Conservation (phyloP, 1,140 invertebrate genomes). For the Penaeus japonicus region DNA sequence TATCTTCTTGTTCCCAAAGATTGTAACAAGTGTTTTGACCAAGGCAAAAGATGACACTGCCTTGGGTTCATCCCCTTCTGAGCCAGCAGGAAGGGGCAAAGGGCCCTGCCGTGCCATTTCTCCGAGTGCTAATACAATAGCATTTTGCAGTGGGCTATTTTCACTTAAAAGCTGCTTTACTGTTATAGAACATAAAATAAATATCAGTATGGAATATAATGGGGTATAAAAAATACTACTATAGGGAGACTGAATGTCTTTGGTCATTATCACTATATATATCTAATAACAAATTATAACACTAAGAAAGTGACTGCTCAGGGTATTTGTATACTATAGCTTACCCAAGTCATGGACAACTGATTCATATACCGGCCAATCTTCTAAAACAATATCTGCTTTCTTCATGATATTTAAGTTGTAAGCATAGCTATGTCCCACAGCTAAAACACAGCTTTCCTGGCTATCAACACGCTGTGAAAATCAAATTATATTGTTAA, state of each 20-base stretch:
- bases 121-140: constrained; percentile 73
- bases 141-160: constrained; percentile 69
- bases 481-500: background rate
- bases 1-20: constrained; percentile 57
- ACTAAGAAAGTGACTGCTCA: background rate
- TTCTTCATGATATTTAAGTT: constrained; percentile 68
- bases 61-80: constrained; percentile 59
- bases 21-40: constrained; percentile 28
- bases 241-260: background rate
- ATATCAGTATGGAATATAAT: background rate
- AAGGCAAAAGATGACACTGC: constrained; percentile 59
- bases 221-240: too few species aligned
- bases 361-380: constrained; percentile 68
- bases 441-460: constrained; percentile 75
- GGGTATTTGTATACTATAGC: too few species aligned
- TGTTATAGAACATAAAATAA: constrained; percentile 64
- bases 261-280: background rate
- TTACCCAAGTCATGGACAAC: constrained; percentile 70
- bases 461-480: constrained; percentile 72
- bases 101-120: constrained; percentile 73
- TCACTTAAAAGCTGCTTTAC: constrained; percentile 68
- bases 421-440: constrained; percentile 75
- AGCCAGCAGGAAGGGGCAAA: constrained; percentile 70
- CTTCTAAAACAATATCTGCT: constrained; percentile 34
- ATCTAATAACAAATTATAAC: background rate